These are phyloP conservation scores for Torymus aiolomorphi DNA, from an alignment of 2,888 invertebrate genomes.

Conservation along the genomic window DNA sequence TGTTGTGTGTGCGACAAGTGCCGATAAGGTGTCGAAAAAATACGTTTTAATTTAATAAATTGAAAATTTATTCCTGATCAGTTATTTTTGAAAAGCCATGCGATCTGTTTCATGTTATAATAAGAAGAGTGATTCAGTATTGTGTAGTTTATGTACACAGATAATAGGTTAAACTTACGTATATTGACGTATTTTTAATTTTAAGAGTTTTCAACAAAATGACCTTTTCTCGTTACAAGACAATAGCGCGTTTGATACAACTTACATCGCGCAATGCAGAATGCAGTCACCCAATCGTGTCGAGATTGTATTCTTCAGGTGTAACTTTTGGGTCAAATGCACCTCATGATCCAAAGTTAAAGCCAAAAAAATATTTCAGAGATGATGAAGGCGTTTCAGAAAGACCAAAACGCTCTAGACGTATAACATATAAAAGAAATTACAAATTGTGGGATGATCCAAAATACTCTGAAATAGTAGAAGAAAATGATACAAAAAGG, in stretches of 20 bases:
- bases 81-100: too few species aligned
- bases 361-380: not conserved
- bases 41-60: too few species aligned
- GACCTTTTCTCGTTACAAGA: slow-evolving; percentile 36
- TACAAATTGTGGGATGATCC: slow-evolving; percentile 5
- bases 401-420: too few species aligned
- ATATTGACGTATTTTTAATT: too few species aligned
- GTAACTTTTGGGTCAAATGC: slow-evolving; percentile 30
- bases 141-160: too few species aligned
- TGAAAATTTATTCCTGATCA: too few species aligned
- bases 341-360: not conserved
- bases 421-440: not conserved
- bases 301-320: slow-evolving; percentile 12
- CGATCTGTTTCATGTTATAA: too few species aligned
- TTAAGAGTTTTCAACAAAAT: slow-evolving; percentile 13
- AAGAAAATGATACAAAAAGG: not conserved
- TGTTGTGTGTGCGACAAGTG: too few species aligned
- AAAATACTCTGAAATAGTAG: not conserved
- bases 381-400: too few species aligned
- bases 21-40: too few species aligned
- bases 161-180: too few species aligned
- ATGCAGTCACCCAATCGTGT: not conserved
- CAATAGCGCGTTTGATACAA: slow-evolving; percentile 5
- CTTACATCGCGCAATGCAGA: not conserved
- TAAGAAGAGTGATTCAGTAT: too few species aligned